Evolutionary conservation across 1,140 invertebrate genomes (phyloP), one percentile per base, ranked within the genome.

Genomic region (Plectrocnemia conspersa): DNA sequence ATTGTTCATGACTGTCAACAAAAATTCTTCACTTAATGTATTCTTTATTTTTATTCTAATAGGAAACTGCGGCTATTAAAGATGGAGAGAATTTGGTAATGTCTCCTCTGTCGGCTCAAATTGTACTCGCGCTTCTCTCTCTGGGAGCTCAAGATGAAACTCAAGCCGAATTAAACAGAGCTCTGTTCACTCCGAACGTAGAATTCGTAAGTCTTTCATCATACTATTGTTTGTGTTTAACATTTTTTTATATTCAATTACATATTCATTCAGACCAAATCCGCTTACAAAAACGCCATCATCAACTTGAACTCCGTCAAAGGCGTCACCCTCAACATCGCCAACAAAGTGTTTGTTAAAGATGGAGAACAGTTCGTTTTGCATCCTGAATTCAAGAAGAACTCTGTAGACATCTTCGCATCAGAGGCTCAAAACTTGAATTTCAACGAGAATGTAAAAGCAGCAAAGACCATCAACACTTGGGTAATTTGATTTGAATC

Each of bases 41-140:
- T n/a, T n/a, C n/a, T n/a, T n/a, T n/a, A n/a, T n/a, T n/a, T n/a
- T n/a, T n/a, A n/a, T n/a, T n/a, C 35, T 63, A 52, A 35, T 52
- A 71, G 69, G 55, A 64, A 50, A 49, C 58, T 10, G 54, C 63
- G 11, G 21, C 64, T 32, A 54, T 36, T 9, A 62, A 54, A 6
- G 64, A 66, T 3, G 46, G 64, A 21, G 53, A 70, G 27, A 84
- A 82, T 65, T 47, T 82, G 1, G 68, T 83, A 29, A 72, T 73
- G 59, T 84, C 82, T 2, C 78, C 82, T 3, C 68, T 80, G 27
- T 83, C 80, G 33, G 68, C 81, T 24, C 64, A 79, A 27, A 74
- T 75, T 16, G 73, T 78, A 15, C 64, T 84, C 21, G 76, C 78
- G 1, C 70, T 85, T 68, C 66, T 79, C 29, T 75, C 71, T 3